A percentile compares a stretch with the other conserved stretches of the same genome.
phyloP scores from a whole-genome alignment of 2,113 vertebrate species.

The Aegithalos caudatus region DNA sequence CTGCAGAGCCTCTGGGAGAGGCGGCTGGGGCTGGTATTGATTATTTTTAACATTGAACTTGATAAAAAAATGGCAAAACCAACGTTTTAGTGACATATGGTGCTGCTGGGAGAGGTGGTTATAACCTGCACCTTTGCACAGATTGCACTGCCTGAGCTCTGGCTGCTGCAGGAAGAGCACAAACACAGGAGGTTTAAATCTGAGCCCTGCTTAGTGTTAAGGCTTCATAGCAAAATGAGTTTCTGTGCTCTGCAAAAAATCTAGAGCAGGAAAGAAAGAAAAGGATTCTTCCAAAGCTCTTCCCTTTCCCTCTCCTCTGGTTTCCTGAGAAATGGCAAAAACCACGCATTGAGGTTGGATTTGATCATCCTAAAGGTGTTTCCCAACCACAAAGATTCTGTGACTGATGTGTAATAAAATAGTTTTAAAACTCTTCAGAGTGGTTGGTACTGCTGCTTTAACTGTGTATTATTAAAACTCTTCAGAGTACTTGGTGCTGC shows the following conservation, averaged over 20 bases:
- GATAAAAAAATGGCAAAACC: not conserved
- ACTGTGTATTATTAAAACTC: not conserved
- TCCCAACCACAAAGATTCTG: not conserved
- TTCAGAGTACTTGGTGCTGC: not conserved
- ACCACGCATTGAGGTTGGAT: rapidly evolving
- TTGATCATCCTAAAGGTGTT: not conserved
- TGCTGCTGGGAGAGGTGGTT: not conserved
- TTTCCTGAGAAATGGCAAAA: not conserved
- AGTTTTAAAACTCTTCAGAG: not conserved
- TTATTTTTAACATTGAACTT: not conserved
- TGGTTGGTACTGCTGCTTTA: not conserved
- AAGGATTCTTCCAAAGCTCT: not conserved
- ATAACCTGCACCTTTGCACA: not conserved
- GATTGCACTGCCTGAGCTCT: not conserved
- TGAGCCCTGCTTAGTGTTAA: rapidly evolving
- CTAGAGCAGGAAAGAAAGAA: not conserved
- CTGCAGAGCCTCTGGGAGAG: not conserved
- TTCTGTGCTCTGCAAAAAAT: not conserved
- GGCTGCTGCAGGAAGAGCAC: not conserved
- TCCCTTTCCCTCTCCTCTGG: not conserved
- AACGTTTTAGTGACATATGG: rapidly evolving
- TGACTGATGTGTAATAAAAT: not conserved
- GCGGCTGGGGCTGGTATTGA: rapidly evolving
- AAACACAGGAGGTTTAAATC: rapidly evolving
- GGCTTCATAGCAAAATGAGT: rapidly evolving